These are phyloP conservation scores for Dryocosmus kuriphilus DNA, from an alignment of 2,888 invertebrate genomes.

Conservation along the genomic window DNA sequence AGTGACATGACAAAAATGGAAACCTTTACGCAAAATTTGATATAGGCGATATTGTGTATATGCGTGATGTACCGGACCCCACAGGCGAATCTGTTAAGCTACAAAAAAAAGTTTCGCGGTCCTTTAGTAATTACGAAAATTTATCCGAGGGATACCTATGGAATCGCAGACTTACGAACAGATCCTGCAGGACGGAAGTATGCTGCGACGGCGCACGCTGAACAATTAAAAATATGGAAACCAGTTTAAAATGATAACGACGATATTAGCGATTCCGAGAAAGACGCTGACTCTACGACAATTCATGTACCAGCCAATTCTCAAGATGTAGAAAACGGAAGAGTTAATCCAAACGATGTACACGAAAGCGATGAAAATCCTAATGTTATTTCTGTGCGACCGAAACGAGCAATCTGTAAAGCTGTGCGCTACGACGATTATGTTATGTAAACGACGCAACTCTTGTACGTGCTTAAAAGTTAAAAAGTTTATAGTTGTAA, in stretches of 20 bases:
- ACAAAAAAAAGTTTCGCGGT: conserved; percentile 38
- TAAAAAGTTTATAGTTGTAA: too few relatives aligned
- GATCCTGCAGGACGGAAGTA: not conserved
- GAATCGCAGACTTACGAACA: not conserved
- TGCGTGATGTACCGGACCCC: conserved; percentile 18
- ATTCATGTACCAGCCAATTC: too few relatives aligned
- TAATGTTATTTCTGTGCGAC: too few relatives aligned
- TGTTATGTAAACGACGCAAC: too few relatives aligned
- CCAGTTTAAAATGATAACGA: not conserved
- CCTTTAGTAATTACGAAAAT: conserved; percentile 34
- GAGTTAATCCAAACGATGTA: too few relatives aligned
- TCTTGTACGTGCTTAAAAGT: too few relatives aligned
- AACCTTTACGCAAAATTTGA: conserved; percentile 17
- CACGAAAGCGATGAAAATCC: too few relatives aligned
- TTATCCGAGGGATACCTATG: conserved; percentile 39
- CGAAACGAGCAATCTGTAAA: too few relatives aligned
- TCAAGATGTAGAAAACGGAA: too few relatives aligned
- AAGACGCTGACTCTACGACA: too few relatives aligned
- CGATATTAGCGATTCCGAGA: too few relatives aligned
- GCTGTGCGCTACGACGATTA: too few relatives aligned
- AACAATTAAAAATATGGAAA: conserved; percentile 9
- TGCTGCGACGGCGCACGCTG: not conserved
- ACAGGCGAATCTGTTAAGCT: conserved; percentile 42
- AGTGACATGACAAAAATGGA: conserved; percentile 25
- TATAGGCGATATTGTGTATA: conserved; percentile 41